Evolutionary conservation across 2,888 invertebrate genomes (phyloP).

Genomic region (Branchipolynoe longqiensis): DNA sequence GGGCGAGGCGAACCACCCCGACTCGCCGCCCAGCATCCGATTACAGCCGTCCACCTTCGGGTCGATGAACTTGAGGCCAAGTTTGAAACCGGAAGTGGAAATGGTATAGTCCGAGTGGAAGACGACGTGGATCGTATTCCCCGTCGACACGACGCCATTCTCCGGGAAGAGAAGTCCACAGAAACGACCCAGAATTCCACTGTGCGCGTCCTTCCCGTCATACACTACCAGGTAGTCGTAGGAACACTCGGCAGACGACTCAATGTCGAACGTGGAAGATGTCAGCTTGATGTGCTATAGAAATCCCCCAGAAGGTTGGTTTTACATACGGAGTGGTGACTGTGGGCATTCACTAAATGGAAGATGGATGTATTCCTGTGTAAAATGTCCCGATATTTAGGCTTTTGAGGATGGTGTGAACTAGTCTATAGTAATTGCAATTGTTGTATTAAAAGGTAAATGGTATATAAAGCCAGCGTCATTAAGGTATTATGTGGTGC

Average conservation of each 20-base stretch:
- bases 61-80: not conserved
- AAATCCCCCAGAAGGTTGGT: no score
- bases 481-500: no score
- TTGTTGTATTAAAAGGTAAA: no score
- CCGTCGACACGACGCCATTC: not conserved
- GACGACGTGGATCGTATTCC: not conserved
- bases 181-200: not conserved
- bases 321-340: no score
- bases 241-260: not conserved
- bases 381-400: no score
- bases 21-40: not conserved
- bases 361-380: no score
- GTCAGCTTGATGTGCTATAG: slow-evolving; percentile 1
- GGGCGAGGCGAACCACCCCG: not conserved
- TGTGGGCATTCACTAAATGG: no score
- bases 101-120: not conserved
- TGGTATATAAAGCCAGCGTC: no score
- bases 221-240: slow-evolving; percentile 37
- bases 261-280: not conserved
- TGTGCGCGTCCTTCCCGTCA: not conserved
- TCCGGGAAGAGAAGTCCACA: slow-evolving; percentile 3
- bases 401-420: no score
- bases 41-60: not conserved
- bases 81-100: not conserved
- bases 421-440: no score